phyloP scores from a whole-genome alignment of 2,113 vertebrate species.

The Taurulus bubalis region DNA sequence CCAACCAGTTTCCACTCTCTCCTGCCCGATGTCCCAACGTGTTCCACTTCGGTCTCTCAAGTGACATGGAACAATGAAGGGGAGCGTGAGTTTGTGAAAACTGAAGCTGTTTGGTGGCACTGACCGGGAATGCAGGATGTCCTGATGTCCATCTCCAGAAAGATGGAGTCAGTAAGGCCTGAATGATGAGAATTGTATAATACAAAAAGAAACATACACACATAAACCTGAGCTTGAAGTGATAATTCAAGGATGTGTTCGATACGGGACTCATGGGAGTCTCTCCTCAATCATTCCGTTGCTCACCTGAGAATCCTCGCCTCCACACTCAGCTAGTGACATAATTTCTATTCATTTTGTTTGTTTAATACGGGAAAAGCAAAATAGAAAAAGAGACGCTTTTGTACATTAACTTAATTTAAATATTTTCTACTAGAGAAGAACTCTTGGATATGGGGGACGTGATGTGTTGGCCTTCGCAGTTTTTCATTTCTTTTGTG shows the following conservation, averaged over 20 bases:
- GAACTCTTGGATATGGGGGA: not conserved
- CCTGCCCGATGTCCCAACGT: conserved; percentile 33
- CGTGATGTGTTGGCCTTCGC: conserved; percentile 7
- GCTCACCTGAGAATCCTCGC: conserved; percentile 34
- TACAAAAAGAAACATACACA: conserved; percentile 4
- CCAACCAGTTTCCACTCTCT: conserved; percentile 42
- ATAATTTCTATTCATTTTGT: conserved; percentile 34
- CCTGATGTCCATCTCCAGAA: conserved; percentile 30
- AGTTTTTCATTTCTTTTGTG: not conserved
- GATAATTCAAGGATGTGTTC: conserved; percentile 51
- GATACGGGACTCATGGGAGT: conserved; percentile 29
- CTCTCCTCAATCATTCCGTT: conserved; percentile 30
- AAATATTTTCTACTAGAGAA: not conserved
- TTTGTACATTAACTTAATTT: conserved; percentile 7
- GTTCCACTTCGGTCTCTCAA: conserved; percentile 58
- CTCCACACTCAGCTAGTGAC: conserved; percentile 14
- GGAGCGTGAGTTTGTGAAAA: conserved; percentile 24
- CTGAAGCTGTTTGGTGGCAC: conserved; percentile 43
- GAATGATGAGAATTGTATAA: conserved; percentile 31
- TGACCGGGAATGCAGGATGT: conserved; percentile 48
- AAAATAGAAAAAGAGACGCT: conserved; percentile 9
- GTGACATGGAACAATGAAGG: conserved; percentile 38
- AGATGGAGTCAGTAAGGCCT: conserved; percentile 25
- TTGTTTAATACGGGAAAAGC: conserved; percentile 4
- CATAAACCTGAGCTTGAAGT: conserved; percentile 1